A percentile compares a stretch with the other conserved stretches of the same genome.
Conservation (phyloP, 1,140 invertebrate genomes). For the Stegodyphus dumicola region DNA sequence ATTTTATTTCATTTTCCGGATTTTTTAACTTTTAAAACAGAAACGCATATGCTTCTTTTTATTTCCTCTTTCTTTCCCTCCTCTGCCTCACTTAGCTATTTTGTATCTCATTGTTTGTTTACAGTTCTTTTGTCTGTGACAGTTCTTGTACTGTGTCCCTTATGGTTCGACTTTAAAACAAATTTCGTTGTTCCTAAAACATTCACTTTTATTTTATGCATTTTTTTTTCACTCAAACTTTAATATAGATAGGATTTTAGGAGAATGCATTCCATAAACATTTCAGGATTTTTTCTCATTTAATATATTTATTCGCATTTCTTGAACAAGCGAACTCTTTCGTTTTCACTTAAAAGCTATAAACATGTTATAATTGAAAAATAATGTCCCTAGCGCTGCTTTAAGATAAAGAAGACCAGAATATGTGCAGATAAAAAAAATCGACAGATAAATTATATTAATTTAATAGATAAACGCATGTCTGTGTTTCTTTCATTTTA, state of each 20-base stretch:
- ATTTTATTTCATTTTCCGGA: constrained; percentile 29
- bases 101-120: not conserved
- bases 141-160: no score
- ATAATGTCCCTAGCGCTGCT: not conserved
- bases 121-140: not conserved
- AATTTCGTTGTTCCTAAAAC: not conserved
- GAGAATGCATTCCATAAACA: not conserved
- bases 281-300: not conserved
- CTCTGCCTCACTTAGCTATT: not conserved
- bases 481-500: not conserved
- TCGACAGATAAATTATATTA: not conserved
- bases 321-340: not conserved
- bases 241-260: not conserved
- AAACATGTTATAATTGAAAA: no score
- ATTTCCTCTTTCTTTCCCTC: not conserved
- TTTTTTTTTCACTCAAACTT: not conserved
- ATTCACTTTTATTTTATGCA: not conserved
- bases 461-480: not conserved
- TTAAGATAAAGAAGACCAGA: not conserved
- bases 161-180: not conserved
- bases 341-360: no score
- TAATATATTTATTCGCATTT: not conserved
- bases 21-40: constrained; percentile 18
- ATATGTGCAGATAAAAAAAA: not conserved
- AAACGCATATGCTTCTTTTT: constrained; percentile 15